Percentiles rank a stretch among this genome's conserved stretches.
phyloP scores from a whole-genome alignment of 2,888 invertebrate genomes.

The Nymphalis urticae region DNA sequence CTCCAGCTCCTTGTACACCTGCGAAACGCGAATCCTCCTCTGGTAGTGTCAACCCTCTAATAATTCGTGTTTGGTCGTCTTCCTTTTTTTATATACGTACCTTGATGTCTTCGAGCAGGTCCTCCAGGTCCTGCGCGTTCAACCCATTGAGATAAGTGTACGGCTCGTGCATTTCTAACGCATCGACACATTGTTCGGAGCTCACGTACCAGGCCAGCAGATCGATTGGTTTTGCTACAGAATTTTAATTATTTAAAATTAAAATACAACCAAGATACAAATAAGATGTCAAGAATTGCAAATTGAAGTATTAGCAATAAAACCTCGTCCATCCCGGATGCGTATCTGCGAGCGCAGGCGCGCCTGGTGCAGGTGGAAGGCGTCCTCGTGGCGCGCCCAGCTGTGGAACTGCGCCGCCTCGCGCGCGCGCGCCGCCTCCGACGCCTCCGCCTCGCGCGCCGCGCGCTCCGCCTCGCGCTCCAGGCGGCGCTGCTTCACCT shows the following conservation, averaged over 20 bases:
- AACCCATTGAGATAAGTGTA: conserved; percentile 96
- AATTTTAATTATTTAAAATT: no score
- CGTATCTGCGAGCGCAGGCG: conserved; percentile 95
- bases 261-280: no score
- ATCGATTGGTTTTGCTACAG: conserved; percentile 97
- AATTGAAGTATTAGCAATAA: not conserved
- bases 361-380: conserved; percentile 98
- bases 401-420: conserved; percentile 94
- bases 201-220: conserved; percentile 97
- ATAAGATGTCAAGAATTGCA: no score
- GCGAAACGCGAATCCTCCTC: conserved; percentile 11
- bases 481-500: conserved; percentile 93
- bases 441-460: conserved; percentile 87
- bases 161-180: conserved; percentile 99
- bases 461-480: conserved; percentile 94
- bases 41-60: not conserved
- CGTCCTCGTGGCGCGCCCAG: conserved; percentile 98
- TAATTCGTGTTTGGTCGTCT: no score
- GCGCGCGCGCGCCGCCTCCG: conserved; percentile 90
- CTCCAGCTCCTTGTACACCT: conserved; percentile 95
- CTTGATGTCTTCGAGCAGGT: conserved; percentile 97
- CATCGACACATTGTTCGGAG: conserved; percentile 91
- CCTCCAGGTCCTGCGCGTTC: conserved; percentile 94
- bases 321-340: conserved; percentile 95
- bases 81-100: conserved; percentile 54